A percentile compares a stretch with the other conserved stretches of the same genome.
Evolutionary conservation across 2,797 vertebrate species (phyloP).

Genomic region (Menidia menidia): DNA sequence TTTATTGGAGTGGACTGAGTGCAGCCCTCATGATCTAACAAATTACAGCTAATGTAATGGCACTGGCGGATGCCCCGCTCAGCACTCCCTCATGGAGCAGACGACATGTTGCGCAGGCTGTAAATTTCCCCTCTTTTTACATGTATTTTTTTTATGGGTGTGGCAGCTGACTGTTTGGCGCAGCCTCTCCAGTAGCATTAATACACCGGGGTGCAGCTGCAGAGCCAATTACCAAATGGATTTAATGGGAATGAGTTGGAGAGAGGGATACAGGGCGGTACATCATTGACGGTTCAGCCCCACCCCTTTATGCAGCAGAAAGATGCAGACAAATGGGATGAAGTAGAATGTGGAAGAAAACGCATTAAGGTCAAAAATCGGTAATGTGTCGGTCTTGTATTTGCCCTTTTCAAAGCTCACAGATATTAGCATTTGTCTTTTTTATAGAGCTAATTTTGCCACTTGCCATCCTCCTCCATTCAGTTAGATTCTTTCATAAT

Average conservation of each 20-base stretch:
- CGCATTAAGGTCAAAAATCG: background rate
- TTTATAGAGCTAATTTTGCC: too few species aligned
- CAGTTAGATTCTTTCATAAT: too few species aligned
- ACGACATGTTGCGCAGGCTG: constrained; percentile 42
- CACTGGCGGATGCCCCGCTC: constrained; percentile 11
- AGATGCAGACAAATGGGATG: constrained; percentile 11
- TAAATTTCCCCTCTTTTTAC: constrained; percentile 59
- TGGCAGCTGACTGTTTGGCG: constrained; percentile 47
- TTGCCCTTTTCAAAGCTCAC: too few species aligned
- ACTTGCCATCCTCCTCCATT: too few species aligned
- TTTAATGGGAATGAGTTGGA: constrained; percentile 34
- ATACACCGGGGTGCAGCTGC: constrained; percentile 54
- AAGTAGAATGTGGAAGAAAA: background rate
- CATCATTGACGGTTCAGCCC: constrained; percentile 31
- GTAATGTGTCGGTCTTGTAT: too few species aligned
- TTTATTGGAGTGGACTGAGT: constrained; percentile 63
- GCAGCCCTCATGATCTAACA: constrained; percentile 64
- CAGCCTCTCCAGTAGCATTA: constrained; percentile 26
- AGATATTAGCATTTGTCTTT: too few species aligned
- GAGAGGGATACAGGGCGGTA: constrained; percentile 11
- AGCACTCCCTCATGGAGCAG: constrained; percentile 19
- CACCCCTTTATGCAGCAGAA: constrained; percentile 11
- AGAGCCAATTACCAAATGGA: constrained; percentile 81
- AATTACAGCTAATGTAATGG: constrained; percentile 64
- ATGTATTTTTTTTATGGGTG: constrained; percentile 39